A percentile compares a stretch with the other conserved stretches of the same genome.
These are phyloP conservation scores for Meiosimyza platycephala DNA, from an alignment of 2,888 invertebrate species.

Conservation along the genomic window DNA sequence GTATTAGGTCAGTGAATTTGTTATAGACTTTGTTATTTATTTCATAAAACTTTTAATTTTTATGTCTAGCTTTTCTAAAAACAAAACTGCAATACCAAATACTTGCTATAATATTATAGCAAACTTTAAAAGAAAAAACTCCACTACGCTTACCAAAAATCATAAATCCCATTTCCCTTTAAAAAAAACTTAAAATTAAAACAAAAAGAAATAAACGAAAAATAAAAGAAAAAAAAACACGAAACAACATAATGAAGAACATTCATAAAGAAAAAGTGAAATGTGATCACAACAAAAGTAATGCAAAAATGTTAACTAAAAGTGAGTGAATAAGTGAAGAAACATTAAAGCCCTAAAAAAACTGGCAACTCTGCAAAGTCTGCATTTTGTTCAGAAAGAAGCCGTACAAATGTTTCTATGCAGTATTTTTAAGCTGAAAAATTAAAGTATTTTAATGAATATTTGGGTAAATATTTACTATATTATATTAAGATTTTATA, in stretches of 20 bases:
- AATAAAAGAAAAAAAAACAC: constrained; percentile 44
- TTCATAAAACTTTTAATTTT: neutral
- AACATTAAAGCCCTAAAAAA: neutral
- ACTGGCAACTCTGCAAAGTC: constrained; percentile 21
- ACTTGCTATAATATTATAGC: too few relatives aligned
- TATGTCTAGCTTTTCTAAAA: neutral
- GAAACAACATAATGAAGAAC: constrained; percentile 15
- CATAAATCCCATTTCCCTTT: too few relatives aligned
- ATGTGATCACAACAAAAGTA: neutral
- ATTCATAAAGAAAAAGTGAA: neutral
- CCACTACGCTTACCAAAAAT: too few relatives aligned
- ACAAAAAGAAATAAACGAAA: constrained; percentile 39
- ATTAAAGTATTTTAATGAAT: constrained; percentile 62
- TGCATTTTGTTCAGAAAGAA: constrained; percentile 1
- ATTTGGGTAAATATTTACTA: constrained; percentile 63
- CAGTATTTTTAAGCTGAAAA: constrained; percentile 4
- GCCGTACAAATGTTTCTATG: constrained; percentile 13
- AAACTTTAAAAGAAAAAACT: too few relatives aligned
- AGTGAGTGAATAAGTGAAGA: neutral
- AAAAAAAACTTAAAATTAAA: constrained; percentile 26
- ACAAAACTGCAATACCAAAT: too few relatives aligned
- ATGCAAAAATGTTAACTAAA: neutral
- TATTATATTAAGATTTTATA: neutral
- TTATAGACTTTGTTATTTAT: neutral
- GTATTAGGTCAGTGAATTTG: too few relatives aligned